Conservation (phyloP, 2,797 vertebrate species). For the Anomalospiza imberbis region DNA sequence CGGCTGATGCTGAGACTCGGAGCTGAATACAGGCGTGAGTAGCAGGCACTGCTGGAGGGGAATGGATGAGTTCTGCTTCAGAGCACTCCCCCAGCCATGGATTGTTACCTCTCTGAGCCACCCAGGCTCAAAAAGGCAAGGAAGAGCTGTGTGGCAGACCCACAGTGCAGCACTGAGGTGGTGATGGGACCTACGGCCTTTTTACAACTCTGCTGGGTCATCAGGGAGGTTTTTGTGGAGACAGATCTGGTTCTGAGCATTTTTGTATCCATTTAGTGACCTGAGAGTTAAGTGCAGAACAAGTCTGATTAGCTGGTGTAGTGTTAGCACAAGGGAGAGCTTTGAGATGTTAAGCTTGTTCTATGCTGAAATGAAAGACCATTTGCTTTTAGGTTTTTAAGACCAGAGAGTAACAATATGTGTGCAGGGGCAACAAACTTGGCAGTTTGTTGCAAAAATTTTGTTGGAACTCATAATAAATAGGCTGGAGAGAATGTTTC, state of each 20-base stretch:
- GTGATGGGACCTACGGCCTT: background rate
- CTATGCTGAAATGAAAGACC: background rate
- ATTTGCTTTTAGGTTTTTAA: background rate
- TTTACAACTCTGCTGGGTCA: background rate
- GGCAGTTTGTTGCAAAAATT: background rate
- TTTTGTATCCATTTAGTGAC: background rate
- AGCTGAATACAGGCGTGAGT: slow-evolving; percentile 97
- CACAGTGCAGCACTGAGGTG: background rate
- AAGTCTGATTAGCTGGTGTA: background rate
- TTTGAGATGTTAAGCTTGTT: background rate
- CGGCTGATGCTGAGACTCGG: slow-evolving; percentile 96
- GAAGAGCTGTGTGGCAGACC: background rate
- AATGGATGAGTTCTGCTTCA: background rate
- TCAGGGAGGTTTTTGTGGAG: background rate
- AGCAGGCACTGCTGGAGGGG: background rate
- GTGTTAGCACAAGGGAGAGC: background rate
- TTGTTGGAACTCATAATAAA: background rate
- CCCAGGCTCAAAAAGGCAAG: background rate
- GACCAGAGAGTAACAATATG: background rate
- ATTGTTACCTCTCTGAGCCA: background rate
- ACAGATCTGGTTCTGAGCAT: background rate
- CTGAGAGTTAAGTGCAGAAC: background rate
- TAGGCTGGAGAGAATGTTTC: background rate
- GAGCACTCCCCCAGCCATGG: background rate
- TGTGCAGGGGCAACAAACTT: background rate